A percentile compares a stretch with the other conserved stretches of the same genome.
Evolutionary conservation across 2,888 invertebrate species (phyloP).

Genomic region (Chelonus formosanus): DNA sequence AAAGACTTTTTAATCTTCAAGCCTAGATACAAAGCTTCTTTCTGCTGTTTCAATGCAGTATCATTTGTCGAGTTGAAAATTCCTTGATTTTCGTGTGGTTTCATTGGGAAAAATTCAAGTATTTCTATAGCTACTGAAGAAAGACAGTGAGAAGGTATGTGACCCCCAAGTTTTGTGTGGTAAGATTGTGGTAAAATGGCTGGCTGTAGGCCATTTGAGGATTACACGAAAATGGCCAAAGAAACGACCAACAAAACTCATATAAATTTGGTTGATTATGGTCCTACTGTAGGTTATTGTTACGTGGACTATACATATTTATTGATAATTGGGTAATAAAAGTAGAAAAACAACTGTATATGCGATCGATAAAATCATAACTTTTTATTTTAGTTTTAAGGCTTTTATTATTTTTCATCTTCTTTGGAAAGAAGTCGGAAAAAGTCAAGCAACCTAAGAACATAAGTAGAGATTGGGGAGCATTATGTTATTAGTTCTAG

Average conservation of each 20-base stretch:
- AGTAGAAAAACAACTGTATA: neutral
- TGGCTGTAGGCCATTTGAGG: conserved; percentile 21
- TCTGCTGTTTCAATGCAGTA: neutral
- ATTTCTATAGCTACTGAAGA: neutral
- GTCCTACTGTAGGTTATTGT: conserved; percentile 10
- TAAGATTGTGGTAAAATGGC: conserved; percentile 8
- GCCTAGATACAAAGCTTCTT: conserved; percentile 5
- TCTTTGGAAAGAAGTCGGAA: too few relatives aligned
- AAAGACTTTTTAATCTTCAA: too few relatives aligned
- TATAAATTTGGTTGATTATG: conserved; percentile 23
- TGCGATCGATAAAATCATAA: neutral
- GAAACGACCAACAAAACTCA: conserved; percentile 9
- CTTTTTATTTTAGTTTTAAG: too few relatives aligned
- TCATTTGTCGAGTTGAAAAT: conserved; percentile 13
- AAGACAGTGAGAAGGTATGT: neutral
- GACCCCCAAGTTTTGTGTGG: neutral
- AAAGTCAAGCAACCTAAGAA: too few relatives aligned
- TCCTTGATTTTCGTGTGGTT: conserved; percentile 15
- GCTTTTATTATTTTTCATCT: too few relatives aligned
- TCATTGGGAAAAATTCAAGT: neutral
- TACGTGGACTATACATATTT: conserved; percentile 5
- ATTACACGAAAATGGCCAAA: conserved; percentile 21
- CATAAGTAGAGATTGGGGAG: too few relatives aligned
- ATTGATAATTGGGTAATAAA: conserved; percentile 25
- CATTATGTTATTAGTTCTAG: too few relatives aligned